phyloP scores from a whole-genome alignment of 1,140 invertebrate species.

The Plectrocnemia conspersa region DNA sequence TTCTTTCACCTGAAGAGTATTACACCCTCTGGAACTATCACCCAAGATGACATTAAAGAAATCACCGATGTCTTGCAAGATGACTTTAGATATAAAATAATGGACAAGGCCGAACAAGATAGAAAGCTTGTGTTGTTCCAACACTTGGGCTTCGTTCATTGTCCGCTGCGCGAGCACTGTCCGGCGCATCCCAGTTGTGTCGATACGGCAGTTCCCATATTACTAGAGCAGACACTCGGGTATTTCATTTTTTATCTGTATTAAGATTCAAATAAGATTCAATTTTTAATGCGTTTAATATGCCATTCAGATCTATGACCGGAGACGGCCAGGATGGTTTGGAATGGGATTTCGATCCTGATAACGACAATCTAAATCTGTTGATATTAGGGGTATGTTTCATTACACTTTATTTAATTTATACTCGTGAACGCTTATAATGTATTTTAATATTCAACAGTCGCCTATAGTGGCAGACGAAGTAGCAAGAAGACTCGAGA shows the following conservation, averaged over 20 bases:
- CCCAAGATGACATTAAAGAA: conserved; percentile 90
- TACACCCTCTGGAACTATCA: conserved; percentile 84
- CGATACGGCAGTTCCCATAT: conserved; percentile 55
- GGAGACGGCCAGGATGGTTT: conserved; percentile 29
- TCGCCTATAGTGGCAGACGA: conserved; percentile 30
- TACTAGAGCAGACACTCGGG: conserved; percentile 44
- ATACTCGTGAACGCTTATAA: not conserved
- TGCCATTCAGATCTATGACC: conserved; percentile 29
- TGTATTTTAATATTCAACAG: conserved; percentile 12
- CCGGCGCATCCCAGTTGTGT: conserved; percentile 86
- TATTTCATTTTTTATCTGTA: conserved; percentile 3
- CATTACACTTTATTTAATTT: not conserved
- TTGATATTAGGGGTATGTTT: conserved; percentile 47
- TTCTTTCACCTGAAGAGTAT: conserved; percentile 92
- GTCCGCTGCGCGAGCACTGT: conserved; percentile 90
- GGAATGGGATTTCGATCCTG: conserved; percentile 34
- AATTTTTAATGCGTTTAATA: not conserved
- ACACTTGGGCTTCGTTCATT: conserved; percentile 94
- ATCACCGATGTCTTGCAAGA: conserved; percentile 88
- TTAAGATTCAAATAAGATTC: not conserved
- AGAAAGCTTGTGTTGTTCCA: conserved; percentile 90
- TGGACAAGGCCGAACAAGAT: conserved; percentile 91
- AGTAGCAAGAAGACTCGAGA: conserved; percentile 26
- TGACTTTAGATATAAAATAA: conserved; percentile 89
- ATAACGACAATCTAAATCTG: conserved; percentile 41